Evolutionary conservation across 2,797 vertebrate species (phyloP), one percentile per base, ranked within the genome.

Genomic region (Eulemur rubriventer): DNA sequence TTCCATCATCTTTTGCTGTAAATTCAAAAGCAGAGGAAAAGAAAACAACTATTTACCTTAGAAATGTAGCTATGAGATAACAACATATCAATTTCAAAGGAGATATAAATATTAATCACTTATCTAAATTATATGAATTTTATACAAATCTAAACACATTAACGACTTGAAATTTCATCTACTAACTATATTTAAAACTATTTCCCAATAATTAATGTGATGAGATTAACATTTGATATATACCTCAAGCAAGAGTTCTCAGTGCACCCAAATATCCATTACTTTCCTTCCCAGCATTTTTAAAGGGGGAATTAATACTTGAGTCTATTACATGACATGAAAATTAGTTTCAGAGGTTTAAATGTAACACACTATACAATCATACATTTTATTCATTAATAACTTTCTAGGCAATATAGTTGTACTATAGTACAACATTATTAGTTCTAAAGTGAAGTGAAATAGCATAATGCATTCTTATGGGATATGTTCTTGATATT

Each of bases 1-100:
- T 99, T 97, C 99, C 99, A 50, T 99, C 99, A 97, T 99, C 99
- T 98, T 99, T 99, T 91, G 99, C 99, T 99, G 99, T 73, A 84
- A 98, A 98, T 80, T 92, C 95, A 94, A 97, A 98, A 95, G 93
- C 90, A 97, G 90, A 97, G 80, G 85, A 83, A 94, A 73, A 95
- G 76, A 95, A 95, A 89, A 96, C 38, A 96, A 92, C 72, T 67
- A 82, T 94, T 96, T 96, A 97, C 46, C 69, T 96, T 67, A 78
- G 43, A 87, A 95, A 91, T 61, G 41, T 72, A 97, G 38, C 43
- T 61, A 70, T 4, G 20, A 59, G 41, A 67, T 61, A 82, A 95
- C 43, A 81, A 81, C 7, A 35, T 70, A 70, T 52, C 50, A 87
- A 55, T 89, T 79, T 93, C 38, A 92, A 92, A 95, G 41, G 52